phyloP scores from a whole-genome alignment of 2,797 vertebrate genomes.

The Sphenopsis melanotis region DNA sequence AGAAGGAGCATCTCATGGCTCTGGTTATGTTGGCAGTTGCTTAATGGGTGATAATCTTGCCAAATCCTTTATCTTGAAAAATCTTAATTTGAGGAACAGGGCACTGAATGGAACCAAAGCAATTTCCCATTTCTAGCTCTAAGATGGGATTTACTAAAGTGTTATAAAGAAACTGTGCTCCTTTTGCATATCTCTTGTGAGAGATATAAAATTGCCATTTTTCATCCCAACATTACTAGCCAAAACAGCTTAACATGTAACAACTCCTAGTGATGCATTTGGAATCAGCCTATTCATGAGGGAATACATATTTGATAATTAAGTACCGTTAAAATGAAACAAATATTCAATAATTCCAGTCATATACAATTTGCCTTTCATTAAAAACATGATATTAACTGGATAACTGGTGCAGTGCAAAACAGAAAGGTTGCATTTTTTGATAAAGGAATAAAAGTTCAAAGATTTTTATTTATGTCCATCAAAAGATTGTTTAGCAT shows the following conservation, averaged over 20 bases:
- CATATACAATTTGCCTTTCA: neutral
- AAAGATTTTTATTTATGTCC: neutral
- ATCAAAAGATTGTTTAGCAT: neutral
- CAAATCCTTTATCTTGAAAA: neutral
- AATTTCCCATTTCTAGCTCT: neutral
- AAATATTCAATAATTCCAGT: neutral
- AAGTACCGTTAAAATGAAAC: neutral
- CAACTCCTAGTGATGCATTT: neutral
- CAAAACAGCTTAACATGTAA: neutral
- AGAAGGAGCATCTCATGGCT: neutral
- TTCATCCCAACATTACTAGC: neutral
- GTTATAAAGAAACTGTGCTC: neutral
- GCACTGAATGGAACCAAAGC: neutral
- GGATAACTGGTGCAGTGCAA: neutral
- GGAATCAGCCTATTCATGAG: neutral
- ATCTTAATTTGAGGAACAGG: neutral
- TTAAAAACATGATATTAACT: neutral
- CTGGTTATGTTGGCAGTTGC: neutral
- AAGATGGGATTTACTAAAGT: neutral
- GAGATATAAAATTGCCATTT: neutral
- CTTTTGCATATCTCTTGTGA: neutral
- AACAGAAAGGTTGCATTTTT: neutral
- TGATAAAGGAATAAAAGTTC: neutral
- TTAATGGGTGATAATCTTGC: neutral
- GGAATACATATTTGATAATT: neutral